Evolutionary conservation across 2,797 vertebrate species (phyloP).

Genomic region (Anabacerthia variegaticeps): DNA sequence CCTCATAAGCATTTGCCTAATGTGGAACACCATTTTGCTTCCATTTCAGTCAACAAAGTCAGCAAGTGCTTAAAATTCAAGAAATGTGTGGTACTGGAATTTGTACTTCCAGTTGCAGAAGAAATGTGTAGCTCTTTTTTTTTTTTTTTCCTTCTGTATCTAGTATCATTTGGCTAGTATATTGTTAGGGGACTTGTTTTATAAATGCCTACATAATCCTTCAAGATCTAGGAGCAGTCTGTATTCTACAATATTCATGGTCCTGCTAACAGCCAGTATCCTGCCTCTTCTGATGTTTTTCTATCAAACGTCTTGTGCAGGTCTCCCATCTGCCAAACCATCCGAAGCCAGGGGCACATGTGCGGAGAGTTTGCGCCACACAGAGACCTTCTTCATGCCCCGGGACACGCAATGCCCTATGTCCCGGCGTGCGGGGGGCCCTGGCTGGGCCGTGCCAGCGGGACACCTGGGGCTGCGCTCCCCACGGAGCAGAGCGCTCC

Average conservation of each 20-base stretch:
- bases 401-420: accelerated
- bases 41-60: background rate
- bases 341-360: accelerated
- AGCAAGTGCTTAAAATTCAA: background rate
- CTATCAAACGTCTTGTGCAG: background rate
- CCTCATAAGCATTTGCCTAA: background rate
- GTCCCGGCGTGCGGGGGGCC: background rate
- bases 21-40: background rate
- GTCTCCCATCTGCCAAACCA: background rate
- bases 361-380: background rate
- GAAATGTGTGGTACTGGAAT: background rate
- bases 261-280: background rate
- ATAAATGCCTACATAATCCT: background rate
- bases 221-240: background rate
- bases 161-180: background rate
- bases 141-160: background rate
- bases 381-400: background rate
- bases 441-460: background rate
- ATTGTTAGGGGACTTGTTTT: background rate
- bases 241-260: background rate
- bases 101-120: background rate
- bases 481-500: background rate
- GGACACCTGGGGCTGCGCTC: background rate
- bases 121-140: accelerated
- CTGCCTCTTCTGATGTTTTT: background rate